Conservation (phyloP, 2,113 vertebrate genomes). For the Talpa occidentalis region DNA sequence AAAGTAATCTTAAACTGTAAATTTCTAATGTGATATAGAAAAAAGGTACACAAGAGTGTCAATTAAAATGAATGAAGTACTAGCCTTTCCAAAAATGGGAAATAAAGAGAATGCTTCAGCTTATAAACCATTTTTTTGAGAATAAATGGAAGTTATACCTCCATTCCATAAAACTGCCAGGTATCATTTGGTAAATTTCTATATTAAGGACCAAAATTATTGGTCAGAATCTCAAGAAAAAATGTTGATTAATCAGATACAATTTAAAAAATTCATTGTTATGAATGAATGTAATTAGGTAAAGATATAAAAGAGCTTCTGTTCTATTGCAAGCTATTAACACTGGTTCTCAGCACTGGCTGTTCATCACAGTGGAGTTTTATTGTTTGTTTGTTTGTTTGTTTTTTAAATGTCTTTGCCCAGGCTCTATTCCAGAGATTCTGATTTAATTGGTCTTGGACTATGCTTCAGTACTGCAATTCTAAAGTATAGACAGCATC, state of each 20-base stretch:
- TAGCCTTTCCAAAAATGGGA: conserved; percentile 3
- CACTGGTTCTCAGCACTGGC: neutral
- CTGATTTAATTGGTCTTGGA: neutral
- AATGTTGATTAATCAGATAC: neutral
- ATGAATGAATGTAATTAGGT: neutral
- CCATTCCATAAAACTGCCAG: neutral
- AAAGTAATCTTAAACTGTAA: conserved; percentile 33
- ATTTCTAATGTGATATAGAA: neutral
- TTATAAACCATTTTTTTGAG: neutral
- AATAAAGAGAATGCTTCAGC: neutral
- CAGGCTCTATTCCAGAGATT: neutral
- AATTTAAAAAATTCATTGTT: neutral
- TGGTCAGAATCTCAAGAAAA: neutral
- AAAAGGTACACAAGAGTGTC: neutral
- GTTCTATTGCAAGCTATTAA: neutral
- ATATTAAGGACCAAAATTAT: neutral
- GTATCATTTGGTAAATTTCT: neutral
- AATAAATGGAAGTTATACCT: neutral
- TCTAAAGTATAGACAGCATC: neutral
- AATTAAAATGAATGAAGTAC: conserved; percentile 17
- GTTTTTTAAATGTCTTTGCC: neutral
- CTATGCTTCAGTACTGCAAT: neutral
- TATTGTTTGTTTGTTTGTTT: too few relatives aligned
- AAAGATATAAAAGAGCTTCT: too few relatives aligned
- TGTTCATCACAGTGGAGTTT: neutral